Base-by-base conservation (phyloP, 2,113 vertebrate species). In the Nipponia nippon region DNA sequence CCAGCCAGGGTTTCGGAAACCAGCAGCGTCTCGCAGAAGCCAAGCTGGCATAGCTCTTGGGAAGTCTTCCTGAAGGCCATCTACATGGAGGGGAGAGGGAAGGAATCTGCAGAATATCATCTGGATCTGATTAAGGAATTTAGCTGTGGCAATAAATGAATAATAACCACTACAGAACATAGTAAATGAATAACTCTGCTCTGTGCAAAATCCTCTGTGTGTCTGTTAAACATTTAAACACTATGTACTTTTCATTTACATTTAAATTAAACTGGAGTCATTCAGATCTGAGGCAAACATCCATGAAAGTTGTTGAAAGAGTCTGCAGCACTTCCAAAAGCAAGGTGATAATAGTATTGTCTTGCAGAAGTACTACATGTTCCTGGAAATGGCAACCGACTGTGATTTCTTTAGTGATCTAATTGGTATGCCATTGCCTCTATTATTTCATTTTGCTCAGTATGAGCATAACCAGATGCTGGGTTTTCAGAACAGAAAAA, bases 221-320 rank as follows among this genome's bases (percentile, higher is more conserved):
- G 69, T 34, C 77, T 79, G 86, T 84, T 90, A 79, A 83, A 87
- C 72, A 52, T 53, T 96, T 65, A 78, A 90, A 84, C 38, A 15
- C 53, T 49, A 62, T 59, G 65, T 83, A 81, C 67, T 73, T 89
- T 94, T 71, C 58, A 96, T 97, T 92, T 96, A 93, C 94, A 95
- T 97, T 95, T 95, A 96, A 96, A 97, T 91, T 49, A 87, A 93
- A 62, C 58, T 10, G 38, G 62, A 92, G 87, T 26, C 36, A 7
- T 90, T 92, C 86, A 4, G 69, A 67, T 66, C 62, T 7, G 58
- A 90, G 80, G 93, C 83, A 92, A 87, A 91, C 29, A 34, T 40
- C 73, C n/a, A 40, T 40, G 90, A 46, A 83, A 55, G 79, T 47
- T 63, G 69, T 5, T 52, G 38, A n/a, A 75, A 75, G 89, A 91